These are phyloP conservation scores for Bombus cullumanus DNA, from an alignment of 1,140 invertebrate species.

Conservation along the genomic window DNA sequence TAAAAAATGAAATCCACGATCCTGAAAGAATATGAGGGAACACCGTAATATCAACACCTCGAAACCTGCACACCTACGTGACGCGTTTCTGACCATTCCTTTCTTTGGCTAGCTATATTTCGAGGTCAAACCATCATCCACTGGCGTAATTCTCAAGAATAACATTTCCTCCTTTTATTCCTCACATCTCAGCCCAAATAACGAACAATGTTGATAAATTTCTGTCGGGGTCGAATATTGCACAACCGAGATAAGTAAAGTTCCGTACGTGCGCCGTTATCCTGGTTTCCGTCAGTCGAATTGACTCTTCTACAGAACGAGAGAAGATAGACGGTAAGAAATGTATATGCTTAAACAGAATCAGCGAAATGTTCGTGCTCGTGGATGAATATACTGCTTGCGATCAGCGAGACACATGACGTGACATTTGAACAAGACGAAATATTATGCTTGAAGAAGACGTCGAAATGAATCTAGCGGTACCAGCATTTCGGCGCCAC, in stretches of 20 bases:
- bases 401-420: background rate
- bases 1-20: background rate
- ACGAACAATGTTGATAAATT: background rate
- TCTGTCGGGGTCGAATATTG: background rate
- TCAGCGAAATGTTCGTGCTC: background rate
- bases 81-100: background rate
- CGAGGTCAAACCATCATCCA: background rate
- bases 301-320: background rate
- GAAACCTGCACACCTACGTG: background rate
- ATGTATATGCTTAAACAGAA: background rate
- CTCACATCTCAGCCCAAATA: background rate
- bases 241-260: background rate
- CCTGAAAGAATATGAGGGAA: background rate
- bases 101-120: slow-evolving; percentile 7
- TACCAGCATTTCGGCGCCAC: slow-evolving; percentile 37
- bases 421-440: background rate
- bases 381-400: background rate
- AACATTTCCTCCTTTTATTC: slow-evolving; percentile 11
- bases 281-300: background rate
- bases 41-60: background rate
- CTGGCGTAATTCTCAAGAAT: slow-evolving; percentile 40
- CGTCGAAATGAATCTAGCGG: slow-evolving; percentile 26
- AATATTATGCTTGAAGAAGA: slow-evolving; percentile 13
- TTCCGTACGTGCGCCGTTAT: background rate
- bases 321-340: background rate